phyloP scores from a whole-genome alignment of 2,113 vertebrate genomes.

The Axis porcinus region DNA sequence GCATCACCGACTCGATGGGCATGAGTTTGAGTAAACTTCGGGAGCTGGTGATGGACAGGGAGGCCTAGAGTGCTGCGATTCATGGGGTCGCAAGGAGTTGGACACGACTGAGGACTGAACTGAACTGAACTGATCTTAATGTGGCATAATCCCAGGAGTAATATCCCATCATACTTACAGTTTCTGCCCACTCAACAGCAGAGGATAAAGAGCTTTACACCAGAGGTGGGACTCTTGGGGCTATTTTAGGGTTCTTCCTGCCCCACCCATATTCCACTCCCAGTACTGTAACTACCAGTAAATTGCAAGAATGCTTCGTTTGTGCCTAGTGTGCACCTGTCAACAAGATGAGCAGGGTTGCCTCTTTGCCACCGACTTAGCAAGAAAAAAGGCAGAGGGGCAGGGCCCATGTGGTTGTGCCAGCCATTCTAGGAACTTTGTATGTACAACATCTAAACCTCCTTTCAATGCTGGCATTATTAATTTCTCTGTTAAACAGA shows the following conservation, averaged over 20 bases:
- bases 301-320: rapidly evolving
- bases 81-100: too few species aligned
- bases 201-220: background rate
- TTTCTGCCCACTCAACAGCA: background rate
- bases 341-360: background rate
- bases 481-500: background rate
- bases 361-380: background rate
- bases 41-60: too few species aligned
- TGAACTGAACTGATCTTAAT: background rate
- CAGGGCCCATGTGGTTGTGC: background rate
- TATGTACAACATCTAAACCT: background rate
- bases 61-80: too few species aligned
- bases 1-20: too few species aligned
- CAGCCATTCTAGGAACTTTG: background rate
- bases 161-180: background rate
- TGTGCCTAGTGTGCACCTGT: rapidly evolving
- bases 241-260: background rate
- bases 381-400: background rate
- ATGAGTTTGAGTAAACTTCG: too few species aligned
- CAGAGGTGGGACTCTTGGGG: background rate
- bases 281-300: rapidly evolving
- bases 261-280: rapidly evolving
- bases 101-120: too few species aligned
- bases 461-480: background rate
- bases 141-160: background rate